Percentiles rank a stretch among this genome's conserved stretches.
phyloP scores from a whole-genome alignment of 2,113 vertebrate genomes.

The Typhlomys cinereus region DNA sequence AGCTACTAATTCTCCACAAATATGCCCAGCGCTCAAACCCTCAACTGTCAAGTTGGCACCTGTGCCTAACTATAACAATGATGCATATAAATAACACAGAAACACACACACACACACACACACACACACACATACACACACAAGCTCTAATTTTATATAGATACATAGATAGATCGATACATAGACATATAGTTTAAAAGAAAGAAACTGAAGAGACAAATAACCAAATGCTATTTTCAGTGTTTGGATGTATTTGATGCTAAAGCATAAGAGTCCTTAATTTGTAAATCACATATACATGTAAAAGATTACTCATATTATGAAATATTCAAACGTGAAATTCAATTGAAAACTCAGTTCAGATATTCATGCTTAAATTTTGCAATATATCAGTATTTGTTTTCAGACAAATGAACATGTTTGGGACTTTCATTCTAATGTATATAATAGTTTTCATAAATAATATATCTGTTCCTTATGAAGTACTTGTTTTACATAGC shows the following conservation, averaged over 20 bases:
- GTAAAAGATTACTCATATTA: neutral
- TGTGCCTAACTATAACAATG: too few species aligned
- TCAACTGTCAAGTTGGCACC: too few species aligned
- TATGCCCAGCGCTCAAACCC: too few species aligned
- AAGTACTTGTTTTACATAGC: neutral
- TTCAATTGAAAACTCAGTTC: neutral
- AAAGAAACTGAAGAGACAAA: neutral
- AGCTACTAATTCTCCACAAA: too few species aligned
- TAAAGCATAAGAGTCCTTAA: neutral
- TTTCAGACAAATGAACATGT: neutral
- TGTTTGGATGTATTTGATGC: neutral
- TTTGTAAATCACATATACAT: neutral
- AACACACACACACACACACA: too few species aligned
- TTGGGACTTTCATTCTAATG: neutral
- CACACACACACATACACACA: too few species aligned
- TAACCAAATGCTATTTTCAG: neutral
- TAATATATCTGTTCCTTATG: neutral
- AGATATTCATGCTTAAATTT: neutral
- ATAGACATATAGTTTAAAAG: too few species aligned
- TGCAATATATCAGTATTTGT: neutral
- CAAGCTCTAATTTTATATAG: too few species aligned
- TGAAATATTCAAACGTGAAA: constrained; percentile 19
- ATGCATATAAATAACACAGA: too few species aligned
- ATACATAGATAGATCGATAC: too few species aligned
- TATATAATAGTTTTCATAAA: neutral